phyloP scores from a whole-genome alignment of 1,140 invertebrate species.

The Phthorimaea operculella region DNA sequence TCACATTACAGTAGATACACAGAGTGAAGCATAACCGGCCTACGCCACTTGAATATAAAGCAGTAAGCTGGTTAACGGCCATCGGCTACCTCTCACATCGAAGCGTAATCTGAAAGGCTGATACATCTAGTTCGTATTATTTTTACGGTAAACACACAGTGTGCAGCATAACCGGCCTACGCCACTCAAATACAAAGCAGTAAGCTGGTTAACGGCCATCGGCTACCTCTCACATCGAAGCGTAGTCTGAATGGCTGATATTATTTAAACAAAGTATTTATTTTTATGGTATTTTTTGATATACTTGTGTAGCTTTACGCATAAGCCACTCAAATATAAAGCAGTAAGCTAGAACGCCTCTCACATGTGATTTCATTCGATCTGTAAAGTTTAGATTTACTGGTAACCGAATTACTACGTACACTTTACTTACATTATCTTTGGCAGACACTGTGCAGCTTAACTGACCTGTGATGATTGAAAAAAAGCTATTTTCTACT shows the following conservation, averaged over 20 bases:
- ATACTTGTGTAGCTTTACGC: constrained; percentile 18
- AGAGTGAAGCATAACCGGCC: constrained; percentile 15
- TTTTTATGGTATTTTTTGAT: too few species aligned
- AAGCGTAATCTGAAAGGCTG: too few species aligned
- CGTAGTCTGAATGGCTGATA: neutral
- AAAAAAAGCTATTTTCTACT: too few species aligned
- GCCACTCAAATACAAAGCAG: constrained; percentile 18
- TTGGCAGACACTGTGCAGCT: constrained; percentile 13
- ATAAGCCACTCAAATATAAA: constrained; percentile 16
- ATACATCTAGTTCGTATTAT: too few species aligned
- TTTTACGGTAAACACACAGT: constrained; percentile 15
- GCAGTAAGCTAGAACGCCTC: constrained; percentile 4
- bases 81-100: neutral
- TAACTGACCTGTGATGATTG: constrained; percentile 14
- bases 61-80: constrained; percentile 1
- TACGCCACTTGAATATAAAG: constrained; percentile 18
- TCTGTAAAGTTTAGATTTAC: too few species aligned
- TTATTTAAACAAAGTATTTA: too few species aligned
- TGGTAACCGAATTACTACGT: too few species aligned
- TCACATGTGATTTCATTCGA: too few species aligned
- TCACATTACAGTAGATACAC: constrained; percentile 14
- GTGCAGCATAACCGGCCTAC: constrained; percentile 15
- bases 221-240: neutral
- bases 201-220: neutral
- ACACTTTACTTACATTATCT: too few species aligned